phyloP scores from a whole-genome alignment of 2,113 vertebrate species.

The Nothocercus julius region DNA sequence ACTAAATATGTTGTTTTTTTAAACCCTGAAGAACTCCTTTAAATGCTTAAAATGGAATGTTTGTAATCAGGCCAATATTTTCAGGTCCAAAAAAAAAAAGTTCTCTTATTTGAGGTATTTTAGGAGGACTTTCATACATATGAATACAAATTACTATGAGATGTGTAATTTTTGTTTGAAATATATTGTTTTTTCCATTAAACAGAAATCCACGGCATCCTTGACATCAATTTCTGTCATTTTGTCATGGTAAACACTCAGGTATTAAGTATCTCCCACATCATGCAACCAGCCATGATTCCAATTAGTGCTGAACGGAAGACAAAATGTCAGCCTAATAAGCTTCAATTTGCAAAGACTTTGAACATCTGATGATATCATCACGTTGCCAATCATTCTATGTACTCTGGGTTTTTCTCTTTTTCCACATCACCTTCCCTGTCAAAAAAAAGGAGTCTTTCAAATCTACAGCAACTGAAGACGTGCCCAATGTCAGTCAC shows the following conservation, averaged over 20 bases:
- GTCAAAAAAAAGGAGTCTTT: conserved; percentile 67
- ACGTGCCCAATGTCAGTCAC: conserved; percentile 41
- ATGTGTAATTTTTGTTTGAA: conserved; percentile 35
- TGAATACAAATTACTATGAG: conserved; percentile 21
- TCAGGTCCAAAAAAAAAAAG: background rate
- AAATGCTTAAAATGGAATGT: background rate
- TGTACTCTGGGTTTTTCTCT: conserved; percentile 51
- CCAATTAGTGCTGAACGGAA: conserved; percentile 72
- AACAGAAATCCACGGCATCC: conserved; percentile 36
- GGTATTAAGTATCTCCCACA: conserved; percentile 64
- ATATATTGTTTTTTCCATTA: conserved; percentile 43
- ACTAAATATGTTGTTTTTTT: background rate
- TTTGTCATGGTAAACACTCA: conserved; percentile 68
- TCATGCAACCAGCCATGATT: conserved; percentile 69
- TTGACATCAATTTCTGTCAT: conserved; percentile 63
- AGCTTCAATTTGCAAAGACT: conserved; percentile 76
- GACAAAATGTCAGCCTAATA: conserved; percentile 74
- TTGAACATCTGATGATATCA: conserved; percentile 82
- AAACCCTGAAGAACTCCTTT: background rate
- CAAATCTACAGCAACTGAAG: conserved; percentile 41
- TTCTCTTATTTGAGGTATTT: background rate
- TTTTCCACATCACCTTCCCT: conserved; percentile 58
- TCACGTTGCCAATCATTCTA: conserved; percentile 80
- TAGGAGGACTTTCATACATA: background rate
- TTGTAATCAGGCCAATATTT: background rate